phyloP scores from a whole-genome alignment of 1,140 invertebrate genomes.

The Copidosoma floridanum region DNA sequence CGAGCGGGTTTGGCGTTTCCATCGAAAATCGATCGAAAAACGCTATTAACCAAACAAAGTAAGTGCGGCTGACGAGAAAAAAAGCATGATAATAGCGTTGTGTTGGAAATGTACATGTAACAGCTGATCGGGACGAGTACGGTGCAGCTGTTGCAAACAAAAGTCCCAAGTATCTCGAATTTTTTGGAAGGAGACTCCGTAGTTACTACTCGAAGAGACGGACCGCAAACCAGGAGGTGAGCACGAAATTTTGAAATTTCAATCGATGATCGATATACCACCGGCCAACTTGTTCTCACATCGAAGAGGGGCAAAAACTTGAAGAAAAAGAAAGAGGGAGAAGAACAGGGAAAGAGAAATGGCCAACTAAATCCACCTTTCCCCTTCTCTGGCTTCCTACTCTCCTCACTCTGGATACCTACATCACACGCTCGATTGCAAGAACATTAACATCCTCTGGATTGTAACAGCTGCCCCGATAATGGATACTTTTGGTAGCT shows the following conservation, averaged over 20 bases:
- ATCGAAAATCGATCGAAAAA: too few relatives aligned
- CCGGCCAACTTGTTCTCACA: background rate
- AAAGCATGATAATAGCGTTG: too few relatives aligned
- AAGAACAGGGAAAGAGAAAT: conserved; percentile 24
- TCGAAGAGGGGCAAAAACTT: too few relatives aligned
- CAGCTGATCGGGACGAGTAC: too few relatives aligned
- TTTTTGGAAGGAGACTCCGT: too few relatives aligned
- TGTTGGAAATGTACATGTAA: too few relatives aligned
- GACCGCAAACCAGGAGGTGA: background rate
- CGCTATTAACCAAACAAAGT: too few relatives aligned
- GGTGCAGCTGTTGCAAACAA: too few relatives aligned
- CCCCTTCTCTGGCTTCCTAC: conserved; percentile 7
- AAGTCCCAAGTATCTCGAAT: too few relatives aligned
- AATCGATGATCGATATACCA: conserved; percentile 13
- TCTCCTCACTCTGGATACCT: conserved; percentile 17
- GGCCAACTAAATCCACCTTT: conserved; percentile 1
- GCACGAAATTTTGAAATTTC: conserved; percentile 17
- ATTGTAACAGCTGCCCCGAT: conserved; percentile 34
- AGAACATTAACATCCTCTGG: conserved; percentile 37
- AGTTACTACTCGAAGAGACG: background rate
- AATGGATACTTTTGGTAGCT: conserved; percentile 38
- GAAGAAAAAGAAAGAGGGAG: too few relatives aligned
- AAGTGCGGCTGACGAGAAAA: too few relatives aligned
- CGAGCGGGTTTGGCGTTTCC: too few relatives aligned
- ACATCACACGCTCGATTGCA: conserved; percentile 26